Evolutionary conservation across 2,113 vertebrate genomes (phyloP).

Genomic region (Arizona elegans): DNA sequence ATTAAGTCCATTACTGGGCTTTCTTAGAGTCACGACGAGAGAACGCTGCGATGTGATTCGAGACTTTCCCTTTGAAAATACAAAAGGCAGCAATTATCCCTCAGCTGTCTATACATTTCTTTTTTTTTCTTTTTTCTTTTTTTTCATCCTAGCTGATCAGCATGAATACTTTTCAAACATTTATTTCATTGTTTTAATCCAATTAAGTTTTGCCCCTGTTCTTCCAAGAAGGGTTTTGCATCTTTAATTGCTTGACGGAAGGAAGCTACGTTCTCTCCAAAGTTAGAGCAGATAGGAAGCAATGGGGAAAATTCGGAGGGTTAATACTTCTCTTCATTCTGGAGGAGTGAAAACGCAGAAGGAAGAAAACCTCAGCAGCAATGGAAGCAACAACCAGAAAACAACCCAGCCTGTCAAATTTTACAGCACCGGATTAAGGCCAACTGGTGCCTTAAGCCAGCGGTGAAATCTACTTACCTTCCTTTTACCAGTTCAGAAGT

Average conservation of each 20-base stretch:
- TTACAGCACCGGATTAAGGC: neutral
- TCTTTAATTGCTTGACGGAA: neutral
- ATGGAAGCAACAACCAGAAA: neutral
- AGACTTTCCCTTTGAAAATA: neutral
- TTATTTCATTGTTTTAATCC: neutral
- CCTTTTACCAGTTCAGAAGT: too few relatives aligned
- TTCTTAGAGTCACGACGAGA: neutral
- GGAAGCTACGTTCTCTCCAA: neutral
- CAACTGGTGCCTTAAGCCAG: neutral
- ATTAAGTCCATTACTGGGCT: neutral
- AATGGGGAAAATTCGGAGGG: neutral
- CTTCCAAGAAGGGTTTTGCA: neutral
- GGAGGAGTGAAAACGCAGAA: neutral
- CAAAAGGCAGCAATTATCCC: neutral
- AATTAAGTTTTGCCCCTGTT: neutral
- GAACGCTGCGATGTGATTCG: neutral
- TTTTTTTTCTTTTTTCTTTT: neutral
- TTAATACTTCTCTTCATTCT: neutral
- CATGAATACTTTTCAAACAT: neutral
- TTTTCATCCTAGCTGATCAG: neutral
- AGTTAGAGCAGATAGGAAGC: neutral
- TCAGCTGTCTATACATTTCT: neutral
- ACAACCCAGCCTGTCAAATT: neutral
- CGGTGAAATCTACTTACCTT: too few relatives aligned
- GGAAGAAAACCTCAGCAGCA: neutral